Percentiles rank a stretch among this genome's conserved stretches.
These are phyloP conservation scores for Jordanella pulchra DNA, from an alignment of 2,797 vertebrate genomes.

Conservation along the genomic window DNA sequence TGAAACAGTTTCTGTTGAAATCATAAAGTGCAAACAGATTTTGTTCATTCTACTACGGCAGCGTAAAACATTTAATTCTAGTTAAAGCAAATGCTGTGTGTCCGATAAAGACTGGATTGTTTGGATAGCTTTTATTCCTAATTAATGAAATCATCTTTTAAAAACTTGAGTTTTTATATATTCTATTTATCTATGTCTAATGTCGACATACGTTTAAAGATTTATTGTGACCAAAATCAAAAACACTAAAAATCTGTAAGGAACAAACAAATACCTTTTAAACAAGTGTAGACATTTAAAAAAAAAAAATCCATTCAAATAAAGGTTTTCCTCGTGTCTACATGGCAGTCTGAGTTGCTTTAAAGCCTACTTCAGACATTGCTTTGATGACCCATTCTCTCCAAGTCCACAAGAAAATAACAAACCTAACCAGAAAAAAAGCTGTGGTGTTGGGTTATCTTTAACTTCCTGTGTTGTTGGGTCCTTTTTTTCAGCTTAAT, in stretches of 20 bases:
- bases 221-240: background rate
- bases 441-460: constrained; percentile 9
- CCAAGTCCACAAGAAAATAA: constrained; percentile 19
- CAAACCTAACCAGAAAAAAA: constrained; percentile 22
- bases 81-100: background rate
- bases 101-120: background rate
- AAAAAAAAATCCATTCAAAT: no score
- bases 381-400: constrained; percentile 46
- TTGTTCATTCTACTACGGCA: background rate
- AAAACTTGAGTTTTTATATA: background rate
- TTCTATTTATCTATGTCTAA: background rate
- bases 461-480: constrained; percentile 5
- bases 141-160: background rate
- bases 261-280: background rate
- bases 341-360: constrained; percentile 58
- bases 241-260: background rate
- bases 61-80: no score
- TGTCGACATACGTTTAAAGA: background rate
- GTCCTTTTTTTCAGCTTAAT: constrained; percentile 15
- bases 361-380: constrained; percentile 28
- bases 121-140: background rate
- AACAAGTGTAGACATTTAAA: background rate
- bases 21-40: background rate
- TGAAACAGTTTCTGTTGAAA: background rate
- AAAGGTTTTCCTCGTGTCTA: constrained; percentile 53